Evolutionary conservation across 37 sponge, comb jelly and placozoan genomes (phyloP).

Genomic region (Trichoplax adhaerens): DNA sequence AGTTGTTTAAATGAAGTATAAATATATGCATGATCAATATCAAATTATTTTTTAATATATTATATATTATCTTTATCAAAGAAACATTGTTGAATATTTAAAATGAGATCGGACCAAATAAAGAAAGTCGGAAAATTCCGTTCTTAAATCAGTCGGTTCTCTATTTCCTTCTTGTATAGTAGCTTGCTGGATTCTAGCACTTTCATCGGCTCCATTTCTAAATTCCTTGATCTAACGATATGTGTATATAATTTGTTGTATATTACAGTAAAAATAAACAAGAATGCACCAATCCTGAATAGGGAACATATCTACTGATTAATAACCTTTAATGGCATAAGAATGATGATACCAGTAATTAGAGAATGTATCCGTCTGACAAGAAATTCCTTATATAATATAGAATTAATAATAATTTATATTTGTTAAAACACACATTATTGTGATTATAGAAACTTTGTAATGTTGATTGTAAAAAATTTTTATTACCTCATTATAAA

Average conservation of each 20-base stretch:
- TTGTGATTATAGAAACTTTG: not conserved
- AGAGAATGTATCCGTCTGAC: conserved; percentile 35
- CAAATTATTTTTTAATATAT: no score
- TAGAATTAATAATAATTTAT: not conserved
- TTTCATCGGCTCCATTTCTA: no score
- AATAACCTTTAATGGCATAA: conserved; percentile 40
- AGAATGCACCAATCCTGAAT: no score
- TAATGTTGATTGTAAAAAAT: not conserved
- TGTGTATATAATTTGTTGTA: not conserved
- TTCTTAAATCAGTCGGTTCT: no score
- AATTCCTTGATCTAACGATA: conserved; percentile 3
- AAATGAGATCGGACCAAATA: no score
- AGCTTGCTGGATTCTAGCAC: not conserved
- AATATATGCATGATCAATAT: no score
- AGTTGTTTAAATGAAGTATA: no score
- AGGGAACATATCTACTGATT: no score
- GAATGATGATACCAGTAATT: conserved; percentile 43
- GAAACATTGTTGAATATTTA: no score
- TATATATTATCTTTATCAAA: no score
- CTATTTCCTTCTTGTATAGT: not conserved
- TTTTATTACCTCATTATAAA: conserved; percentile 30
- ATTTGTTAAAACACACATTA: not conserved
- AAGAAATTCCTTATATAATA: conserved; percentile 40
- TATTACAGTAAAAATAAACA: no score
- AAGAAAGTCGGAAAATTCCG: no score